Percentiles rank a stretch among this genome's conserved stretches.
Conservation (phyloP, 2,888 invertebrate genomes). For the Caenorhabditis sp. region DNA sequence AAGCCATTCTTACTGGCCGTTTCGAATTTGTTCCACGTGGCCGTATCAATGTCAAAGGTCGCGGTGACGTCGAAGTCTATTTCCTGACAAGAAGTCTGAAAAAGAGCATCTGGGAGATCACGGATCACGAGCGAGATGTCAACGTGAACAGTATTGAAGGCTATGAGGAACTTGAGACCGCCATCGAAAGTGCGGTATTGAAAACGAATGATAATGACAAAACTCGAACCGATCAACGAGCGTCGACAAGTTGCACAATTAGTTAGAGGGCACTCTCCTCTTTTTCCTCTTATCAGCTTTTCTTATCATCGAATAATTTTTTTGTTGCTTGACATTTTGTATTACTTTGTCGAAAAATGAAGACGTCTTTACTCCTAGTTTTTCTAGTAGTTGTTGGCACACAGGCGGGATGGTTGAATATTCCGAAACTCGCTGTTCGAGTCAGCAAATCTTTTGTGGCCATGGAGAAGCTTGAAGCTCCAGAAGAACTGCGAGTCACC, state of each 20-base stretch:
- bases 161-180: slow-evolving; percentile 57
- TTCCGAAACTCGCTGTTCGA: slow-evolving; percentile 20
- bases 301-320: neutral
- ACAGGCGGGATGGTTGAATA: slow-evolving; percentile 5
- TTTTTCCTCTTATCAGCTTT: neutral
- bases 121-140: slow-evolving; percentile 56
- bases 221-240: neutral
- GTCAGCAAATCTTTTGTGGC: slow-evolving; percentile 27
- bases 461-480: slow-evolving; percentile 25
- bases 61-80: slow-evolving; percentile 60
- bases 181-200: slow-evolving; percentile 9
- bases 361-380: neutral
- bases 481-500: slow-evolving; percentile 22
- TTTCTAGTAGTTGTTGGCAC: neutral
- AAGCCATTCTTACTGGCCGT: slow-evolving; percentile 56
- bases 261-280: neutral
- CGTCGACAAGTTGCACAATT: slow-evolving; percentile 20
- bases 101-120: slow-evolving; percentile 67
- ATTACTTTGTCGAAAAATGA: no score
- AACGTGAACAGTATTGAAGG: slow-evolving; percentile 65
- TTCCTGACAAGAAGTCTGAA: slow-evolving; percentile 58
- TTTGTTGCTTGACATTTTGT: neutral
- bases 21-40: slow-evolving; percentile 62
- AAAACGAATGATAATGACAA: neutral
- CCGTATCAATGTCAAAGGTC: slow-evolving; percentile 53